Evolutionary conservation across 2,797 vertebrate genomes (phyloP).

Genomic region (Sebastes cheni): DNA sequence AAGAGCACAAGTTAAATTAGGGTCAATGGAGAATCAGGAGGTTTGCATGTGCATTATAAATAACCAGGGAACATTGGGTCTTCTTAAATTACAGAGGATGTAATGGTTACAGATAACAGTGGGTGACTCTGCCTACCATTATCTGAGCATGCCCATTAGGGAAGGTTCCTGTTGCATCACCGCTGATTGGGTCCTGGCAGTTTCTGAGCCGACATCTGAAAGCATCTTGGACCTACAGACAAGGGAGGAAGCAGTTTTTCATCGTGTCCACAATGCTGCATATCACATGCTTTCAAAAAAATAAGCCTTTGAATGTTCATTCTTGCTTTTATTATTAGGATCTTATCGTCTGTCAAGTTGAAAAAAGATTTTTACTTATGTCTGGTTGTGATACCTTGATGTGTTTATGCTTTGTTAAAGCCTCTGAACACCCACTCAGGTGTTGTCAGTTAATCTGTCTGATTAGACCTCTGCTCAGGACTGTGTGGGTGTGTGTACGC

Average conservation of each 20-base stretch:
- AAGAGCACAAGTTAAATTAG: conserved; percentile 55
- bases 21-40: conserved; percentile 45
- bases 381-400: neutral
- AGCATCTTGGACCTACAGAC: conserved; percentile 93
- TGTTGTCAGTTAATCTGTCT: too few relatives aligned
- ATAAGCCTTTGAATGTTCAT: neutral
- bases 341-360: neutral
- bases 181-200: conserved; percentile 97
- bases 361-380: neutral
- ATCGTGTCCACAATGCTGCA: neutral
- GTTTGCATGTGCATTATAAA: conserved; percentile 60
- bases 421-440: too few relatives aligned
- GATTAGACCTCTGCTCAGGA: too few relatives aligned
- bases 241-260: neutral
- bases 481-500: too few relatives aligned
- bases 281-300: neutral
- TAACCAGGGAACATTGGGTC: conserved; percentile 50
- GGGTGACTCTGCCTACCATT: conserved; percentile 87
- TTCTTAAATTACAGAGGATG: conserved; percentile 50
- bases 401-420: neutral
- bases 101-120: conserved; percentile 42
- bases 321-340: neutral
- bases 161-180: conserved; percentile 96
- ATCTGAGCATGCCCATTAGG: conserved; percentile 99
- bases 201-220: conserved; percentile 98